Evolutionary conservation across 2,113 vertebrate genomes (phyloP), one percentile per base, ranked within the genome.

Genomic region (Anolis carolinensis): DNA sequence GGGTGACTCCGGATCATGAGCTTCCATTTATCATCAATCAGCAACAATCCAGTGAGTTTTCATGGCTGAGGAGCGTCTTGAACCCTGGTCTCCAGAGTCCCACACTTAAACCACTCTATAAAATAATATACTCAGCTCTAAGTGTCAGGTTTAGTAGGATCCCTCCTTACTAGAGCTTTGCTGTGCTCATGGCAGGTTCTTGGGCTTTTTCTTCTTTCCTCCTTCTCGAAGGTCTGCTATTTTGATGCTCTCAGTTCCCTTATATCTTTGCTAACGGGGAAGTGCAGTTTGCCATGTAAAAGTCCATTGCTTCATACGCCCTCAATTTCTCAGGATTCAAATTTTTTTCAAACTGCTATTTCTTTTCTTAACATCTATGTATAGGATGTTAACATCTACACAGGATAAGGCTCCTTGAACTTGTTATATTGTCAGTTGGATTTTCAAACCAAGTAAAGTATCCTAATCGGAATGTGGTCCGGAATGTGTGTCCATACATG

Each of bases 401-500:
- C 14, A 68, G n/a, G 90, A 90, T 75, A 81, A 89, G 70, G 77
- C 74, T 59, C 67, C 36, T 34, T 59, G 81, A 87, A 68, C 89
- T 44, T 44, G 39, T 44, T 44, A 44, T 44, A 5, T 44, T 44
- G 39, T 44, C 3, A 5, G 39, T 44, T 55, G 52, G 0, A 8
- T 55, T 55, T 55, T 55, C n/a, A n/a, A n/a, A n/a, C 5, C 39
- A 44, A 55, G 10, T 9, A 55, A 55, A 55, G 52, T 55, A 14
- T 79, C 36, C 14, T 30, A 68, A 25, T 67, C 16, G 14, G 93
- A 91, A 92, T 62, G 93, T 90, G 91, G 20, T 34, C 39, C 85
- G 80, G 75, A 91, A 92, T 93, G 2, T 94, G 87, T 92, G 84
- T 94, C 5, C 86, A 13, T 91, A 52, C 34, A 84, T 75, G 76